Conservation (phyloP, 2,797 vertebrate species). For the Liasis olivaceus region DNA sequence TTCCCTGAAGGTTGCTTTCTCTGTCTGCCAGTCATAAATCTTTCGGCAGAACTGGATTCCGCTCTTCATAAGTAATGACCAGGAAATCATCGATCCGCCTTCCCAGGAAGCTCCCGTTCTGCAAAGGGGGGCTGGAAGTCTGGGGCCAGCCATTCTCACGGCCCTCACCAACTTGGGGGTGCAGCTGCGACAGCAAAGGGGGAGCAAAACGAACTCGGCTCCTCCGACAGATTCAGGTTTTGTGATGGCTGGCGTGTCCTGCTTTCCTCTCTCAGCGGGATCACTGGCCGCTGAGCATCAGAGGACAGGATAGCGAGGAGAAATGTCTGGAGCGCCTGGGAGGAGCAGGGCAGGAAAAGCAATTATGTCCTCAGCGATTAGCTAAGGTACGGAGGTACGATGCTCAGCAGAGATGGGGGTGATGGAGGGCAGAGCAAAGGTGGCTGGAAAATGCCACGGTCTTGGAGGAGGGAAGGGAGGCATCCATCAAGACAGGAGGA, state of each 20-base stretch:
- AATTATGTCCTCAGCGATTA: background rate
- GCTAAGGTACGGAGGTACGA: no score
- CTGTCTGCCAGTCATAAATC: background rate
- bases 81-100: accelerated
- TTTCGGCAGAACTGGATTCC: background rate
- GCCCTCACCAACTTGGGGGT: background rate
- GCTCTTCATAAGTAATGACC: no score
- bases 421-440: background rate
- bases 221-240: no score
- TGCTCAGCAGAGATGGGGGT: background rate
- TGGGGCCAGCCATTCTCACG: background rate
- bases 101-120: background rate
- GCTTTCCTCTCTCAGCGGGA: background rate
- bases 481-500: background rate
- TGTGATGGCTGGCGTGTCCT: no score
- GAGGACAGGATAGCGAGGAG: background rate
- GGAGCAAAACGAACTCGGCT: background rate
- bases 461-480: no score
- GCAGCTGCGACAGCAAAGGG: background rate
- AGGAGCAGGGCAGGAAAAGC: accelerated
- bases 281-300: background rate
- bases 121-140: background rate
- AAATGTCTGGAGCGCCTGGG: no score
- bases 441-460: background rate
- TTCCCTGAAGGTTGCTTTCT: no score